These are phyloP conservation scores for Cochlearius cochlearius DNA, from an alignment of 2,113 vertebrate species.

Conservation along the genomic window DNA sequence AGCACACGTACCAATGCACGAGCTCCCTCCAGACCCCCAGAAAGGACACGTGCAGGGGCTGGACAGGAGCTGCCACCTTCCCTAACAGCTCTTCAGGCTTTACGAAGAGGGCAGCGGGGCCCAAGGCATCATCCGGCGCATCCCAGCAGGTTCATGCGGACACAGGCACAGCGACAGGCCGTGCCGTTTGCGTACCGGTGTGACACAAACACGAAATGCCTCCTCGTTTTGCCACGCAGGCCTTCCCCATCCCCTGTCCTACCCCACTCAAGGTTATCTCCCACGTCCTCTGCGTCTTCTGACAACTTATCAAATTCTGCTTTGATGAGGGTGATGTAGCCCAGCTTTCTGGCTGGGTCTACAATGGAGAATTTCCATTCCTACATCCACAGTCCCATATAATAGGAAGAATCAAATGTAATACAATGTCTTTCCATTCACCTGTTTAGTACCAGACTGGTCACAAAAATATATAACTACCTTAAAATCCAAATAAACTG, in stretches of 20 bases:
- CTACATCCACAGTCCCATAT: neutral
- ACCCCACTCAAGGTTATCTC: neutral
- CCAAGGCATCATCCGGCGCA: fast-evolving
- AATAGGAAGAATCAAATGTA: neutral
- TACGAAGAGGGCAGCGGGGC: neutral
- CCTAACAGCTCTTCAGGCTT: neutral
- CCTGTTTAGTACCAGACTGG: neutral
- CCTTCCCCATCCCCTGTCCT: neutral
- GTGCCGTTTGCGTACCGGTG: neutral
- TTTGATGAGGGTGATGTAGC: neutral
- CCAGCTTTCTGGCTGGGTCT: neutral
- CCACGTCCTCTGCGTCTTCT: neutral
- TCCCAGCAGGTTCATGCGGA: neutral
- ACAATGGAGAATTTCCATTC: neutral
- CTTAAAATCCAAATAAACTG: neutral
- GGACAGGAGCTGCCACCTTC: neutral
- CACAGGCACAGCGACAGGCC: fast-evolving
- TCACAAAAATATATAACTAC: neutral
- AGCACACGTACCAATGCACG: fast-evolving
- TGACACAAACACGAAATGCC: neutral
- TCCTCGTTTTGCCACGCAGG: neutral
- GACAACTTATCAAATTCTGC: neutral
- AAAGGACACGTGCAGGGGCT: neutral
- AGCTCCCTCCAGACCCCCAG: neutral
- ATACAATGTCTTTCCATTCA: neutral